Evolutionary conservation across 2,797 vertebrate genomes (phyloP), one percentile per base, ranked within the genome.

Genomic region (Morus bassanus): DNA sequence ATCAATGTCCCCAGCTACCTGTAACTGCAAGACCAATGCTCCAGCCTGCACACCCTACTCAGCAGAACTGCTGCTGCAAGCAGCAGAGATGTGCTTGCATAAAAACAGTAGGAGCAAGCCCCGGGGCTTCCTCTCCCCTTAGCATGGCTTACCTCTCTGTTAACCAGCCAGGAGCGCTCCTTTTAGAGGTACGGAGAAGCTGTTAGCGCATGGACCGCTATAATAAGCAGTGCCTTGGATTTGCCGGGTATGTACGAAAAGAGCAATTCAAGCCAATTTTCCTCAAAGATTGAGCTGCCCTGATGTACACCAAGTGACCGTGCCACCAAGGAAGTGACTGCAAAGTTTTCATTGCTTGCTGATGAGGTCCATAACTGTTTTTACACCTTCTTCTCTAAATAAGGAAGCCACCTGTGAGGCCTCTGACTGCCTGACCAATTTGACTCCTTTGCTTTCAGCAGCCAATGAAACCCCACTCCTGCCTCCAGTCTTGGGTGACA

Each of bases 371-470:
- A 81, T 96, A 95, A 96, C 98, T 98, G 97, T 98, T 98, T 98
- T 99, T 98, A 98, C 98, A 98, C 98, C 98, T 98, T 98, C 98
- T 92, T 97, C 95, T 99, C 98, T 99, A 99, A 99, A 99, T 99
- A 99, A 99, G 98, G 98, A 98, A 98, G 97, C 97, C 69, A 96
- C 97, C 90, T 97, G 97, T 95, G 97, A 97, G 98, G 98, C 98
- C 98, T 98, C 98, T 96, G 96, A 98, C 98, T 98, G 97, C 96
- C 97, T 37, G 93, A 97, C 98, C 98, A 98, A 98, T 98, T 98
- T 98, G 98, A 98, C 97, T 98, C 98, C 97, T 97, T 97, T 95
- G 96, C 95, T 97, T 98, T 93, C 97, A 96, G 86, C 97, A 98
- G 98, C 98, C 98, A 98, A 96, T 98, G 97, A 98, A 98, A 97